A percentile compares a stretch with the other conserved stretches of the same genome.
Evolutionary conservation across 2,888 invertebrate genomes (phyloP).

Genomic region (Lasioglossum zephyrum): DNA sequence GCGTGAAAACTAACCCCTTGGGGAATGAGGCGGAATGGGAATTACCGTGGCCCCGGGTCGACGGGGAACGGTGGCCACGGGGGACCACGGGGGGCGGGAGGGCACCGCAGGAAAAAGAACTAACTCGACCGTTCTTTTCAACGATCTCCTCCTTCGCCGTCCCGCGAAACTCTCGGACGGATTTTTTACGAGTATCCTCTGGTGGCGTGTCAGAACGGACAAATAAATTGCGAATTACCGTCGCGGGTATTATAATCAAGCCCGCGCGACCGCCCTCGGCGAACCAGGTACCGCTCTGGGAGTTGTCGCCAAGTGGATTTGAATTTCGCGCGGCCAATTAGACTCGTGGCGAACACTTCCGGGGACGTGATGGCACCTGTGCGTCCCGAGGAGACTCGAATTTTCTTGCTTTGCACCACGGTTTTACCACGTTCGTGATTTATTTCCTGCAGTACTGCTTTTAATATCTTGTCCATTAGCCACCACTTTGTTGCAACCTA

Average conservation of each 20-base stretch:
- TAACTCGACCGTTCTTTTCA: constrained; percentile 58
- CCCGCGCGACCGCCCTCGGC: background rate
- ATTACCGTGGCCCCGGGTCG: constrained; percentile 63
- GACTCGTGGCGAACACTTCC: background rate
- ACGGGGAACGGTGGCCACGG: constrained; percentile 4
- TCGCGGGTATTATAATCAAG: constrained; percentile 5
- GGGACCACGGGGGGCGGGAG: constrained; percentile 13
- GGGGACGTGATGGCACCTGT: background rate
- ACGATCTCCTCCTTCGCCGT: constrained; percentile 51
- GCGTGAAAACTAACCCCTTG: constrained; percentile 81
- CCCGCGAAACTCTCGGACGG: constrained; percentile 47
- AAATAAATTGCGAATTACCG: constrained; percentile 41
- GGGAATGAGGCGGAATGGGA: constrained; percentile 72
- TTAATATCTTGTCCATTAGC: background rate
- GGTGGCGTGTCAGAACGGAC: constrained; percentile 12
- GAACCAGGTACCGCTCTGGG: background rate
- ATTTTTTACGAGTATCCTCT: constrained; percentile 31
- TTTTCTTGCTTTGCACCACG: background rate
- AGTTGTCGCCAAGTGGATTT: background rate
- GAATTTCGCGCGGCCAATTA: background rate
- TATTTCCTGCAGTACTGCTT: background rate
- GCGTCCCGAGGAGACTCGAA: background rate
- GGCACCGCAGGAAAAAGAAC: constrained; percentile 53
- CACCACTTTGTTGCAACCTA: background rate
- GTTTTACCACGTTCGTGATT: background rate